Percentiles rank a stretch among this genome's conserved stretches.
phyloP scores from a whole-genome alignment of 30 jellyfish, hydroid and myxozoan species.

The Pseudorhiza aurosa region DNA sequence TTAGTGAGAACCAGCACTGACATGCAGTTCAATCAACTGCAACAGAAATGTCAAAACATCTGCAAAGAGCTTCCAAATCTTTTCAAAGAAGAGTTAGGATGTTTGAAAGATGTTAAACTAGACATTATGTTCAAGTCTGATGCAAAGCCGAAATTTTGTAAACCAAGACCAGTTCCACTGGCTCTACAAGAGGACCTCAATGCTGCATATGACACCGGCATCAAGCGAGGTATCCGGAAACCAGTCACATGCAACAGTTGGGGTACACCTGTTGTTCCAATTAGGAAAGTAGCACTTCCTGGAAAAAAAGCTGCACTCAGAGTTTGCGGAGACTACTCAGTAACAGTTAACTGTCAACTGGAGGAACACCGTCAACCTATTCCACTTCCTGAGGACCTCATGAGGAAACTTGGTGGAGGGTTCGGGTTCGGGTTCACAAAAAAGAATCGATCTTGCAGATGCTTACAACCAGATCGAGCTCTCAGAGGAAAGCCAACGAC shows the following conservation, averaged over 20 bases:
- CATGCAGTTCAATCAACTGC: too few species aligned
- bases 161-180: constrained; percentile 13
- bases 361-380: too few species aligned
- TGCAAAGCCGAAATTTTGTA: constrained; percentile 19
- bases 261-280: constrained; percentile 19
- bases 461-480: too few species aligned
- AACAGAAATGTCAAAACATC: too few species aligned
- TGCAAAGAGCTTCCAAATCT: constrained; percentile 25
- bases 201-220: constrained; percentile 18
- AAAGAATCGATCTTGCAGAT: constrained; percentile 22
- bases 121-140: constrained; percentile 34
- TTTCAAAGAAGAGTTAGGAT: constrained; percentile 27
- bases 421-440: constrained; percentile 1
- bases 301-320: too few species aligned
- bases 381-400: too few species aligned
- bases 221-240: constrained; percentile 13
- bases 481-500: too few species aligned
- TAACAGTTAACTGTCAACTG: too few species aligned
- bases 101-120: constrained; percentile 43
- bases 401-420: too few species aligned
- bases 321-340: too few species aligned
- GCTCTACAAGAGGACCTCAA: constrained; percentile 32
- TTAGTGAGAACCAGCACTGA: too few species aligned
- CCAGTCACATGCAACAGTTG: constrained; percentile 3
- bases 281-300: too few species aligned